Base-by-base conservation (phyloP, 2,113 vertebrate genomes). In the Atrichornis clamosus region DNA sequence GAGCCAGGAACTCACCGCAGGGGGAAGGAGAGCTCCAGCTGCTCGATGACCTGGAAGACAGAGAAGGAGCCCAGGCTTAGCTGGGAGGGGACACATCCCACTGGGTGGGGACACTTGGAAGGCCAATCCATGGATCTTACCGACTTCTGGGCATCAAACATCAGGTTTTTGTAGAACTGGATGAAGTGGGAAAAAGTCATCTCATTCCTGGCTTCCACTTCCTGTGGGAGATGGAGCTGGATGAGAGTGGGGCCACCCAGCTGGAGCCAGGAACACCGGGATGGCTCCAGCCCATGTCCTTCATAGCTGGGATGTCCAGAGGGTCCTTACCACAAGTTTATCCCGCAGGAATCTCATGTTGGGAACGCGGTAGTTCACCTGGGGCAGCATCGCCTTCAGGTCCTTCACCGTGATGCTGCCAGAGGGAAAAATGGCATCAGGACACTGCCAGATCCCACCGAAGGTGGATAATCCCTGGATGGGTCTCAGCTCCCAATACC, bases 291-390 rank as follows among this genome's bases (percentile, higher is more conserved):
- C 26, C 53, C 0, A 21, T 70, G 20, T 68, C 30, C n/a, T 8
- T 28, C 11, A 6, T 1, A 10, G 8, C 3, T 39, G 33, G 6
- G 24, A 5, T 42, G 18, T 17, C 15, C 3, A 2, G 11, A 21
- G 32, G 10, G 20, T 65, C 19, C 96, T 97, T 95, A 99, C 98
- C 98, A 98, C 70, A 1, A 99, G 97, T 47, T 98, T 99, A 97
- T 99, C 98, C 93, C 98, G 90, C 64, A 99, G 98, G 52, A 98
- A 99, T 56, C 98, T 98, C 98, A 98, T 99, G 96, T 98, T 99
- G 68, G 98, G 98, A 27, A 99, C 98, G 1, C 98, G 95, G 96
- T 98, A 99, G 97, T 99, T 99, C 91, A 98, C 93, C 93, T 99
- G 98, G 65, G 98, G 98, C 77, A 99, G 95, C 96, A 98, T 96